Percentiles rank a stretch among this genome's conserved stretches.
These are phyloP conservation scores for Cantharis nigra DNA, from an alignment of 2,888 invertebrate genomes.

Conservation along the genomic window DNA sequence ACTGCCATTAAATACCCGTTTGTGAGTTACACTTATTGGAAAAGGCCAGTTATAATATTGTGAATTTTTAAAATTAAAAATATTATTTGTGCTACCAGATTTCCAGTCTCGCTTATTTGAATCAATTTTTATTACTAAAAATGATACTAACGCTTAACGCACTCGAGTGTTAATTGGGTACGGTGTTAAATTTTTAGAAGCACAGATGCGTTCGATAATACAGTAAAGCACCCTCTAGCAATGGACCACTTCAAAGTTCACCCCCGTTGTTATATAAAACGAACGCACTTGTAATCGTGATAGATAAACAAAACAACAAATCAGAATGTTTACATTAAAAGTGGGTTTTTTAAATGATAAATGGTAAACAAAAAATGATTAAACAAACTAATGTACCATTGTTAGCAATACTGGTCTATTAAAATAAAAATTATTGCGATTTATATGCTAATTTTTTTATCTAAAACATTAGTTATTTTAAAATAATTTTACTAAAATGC, in stretches of 20 bases:
- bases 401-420: neutral
- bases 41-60: neutral
- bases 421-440: neutral
- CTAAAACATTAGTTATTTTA: too few species aligned
- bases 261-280: slow-evolving; percentile 35
- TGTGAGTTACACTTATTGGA: neutral
- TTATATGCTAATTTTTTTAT: neutral
- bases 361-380: neutral
- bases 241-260: slow-evolving; percentile 35
- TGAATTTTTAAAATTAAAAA: neutral
- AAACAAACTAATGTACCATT: neutral
- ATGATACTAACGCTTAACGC: slow-evolving; percentile 1
- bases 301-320: slow-evolving; percentile 40
- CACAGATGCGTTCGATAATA: slow-evolving; percentile 32
- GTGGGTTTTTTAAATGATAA: neutral
- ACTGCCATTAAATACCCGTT: too few species aligned
- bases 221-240: slow-evolving; percentile 28
- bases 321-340: slow-evolving; percentile 29
- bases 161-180: slow-evolving; percentile 18
- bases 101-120: neutral
- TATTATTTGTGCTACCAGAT: neutral
- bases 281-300: slow-evolving; percentile 39
- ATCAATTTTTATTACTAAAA: neutral
- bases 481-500: too few species aligned
- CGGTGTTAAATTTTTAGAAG: slow-evolving; percentile 24